Evolutionary conservation across 2,888 invertebrate species (phyloP).

Genomic region (Amphipoea lucens): DNA sequence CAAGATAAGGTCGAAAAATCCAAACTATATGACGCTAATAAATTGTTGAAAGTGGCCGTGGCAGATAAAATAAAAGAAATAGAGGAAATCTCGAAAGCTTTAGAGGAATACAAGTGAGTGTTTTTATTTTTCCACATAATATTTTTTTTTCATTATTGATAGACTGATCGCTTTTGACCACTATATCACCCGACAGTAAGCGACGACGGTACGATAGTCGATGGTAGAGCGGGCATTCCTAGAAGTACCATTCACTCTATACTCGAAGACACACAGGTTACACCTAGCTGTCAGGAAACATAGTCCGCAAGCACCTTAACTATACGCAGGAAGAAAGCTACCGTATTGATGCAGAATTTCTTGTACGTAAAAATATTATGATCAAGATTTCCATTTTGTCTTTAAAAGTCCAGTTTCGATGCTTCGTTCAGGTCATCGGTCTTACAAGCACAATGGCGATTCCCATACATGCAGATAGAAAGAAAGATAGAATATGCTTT

Average conservation of each 20-base stretch:
- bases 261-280: background rate
- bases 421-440: background rate
- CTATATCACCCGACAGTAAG: no score
- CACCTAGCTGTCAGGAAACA: background rate
- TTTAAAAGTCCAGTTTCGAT: background rate
- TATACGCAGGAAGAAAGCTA: background rate
- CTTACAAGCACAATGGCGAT: background rate
- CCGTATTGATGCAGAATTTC: background rate
- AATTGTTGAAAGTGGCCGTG: slow-evolving; percentile 65
- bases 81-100: slow-evolving; percentile 68
- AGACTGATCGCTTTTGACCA: background rate
- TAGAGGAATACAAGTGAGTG: slow-evolving; percentile 80
- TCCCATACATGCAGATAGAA: background rate
- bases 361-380: background rate
- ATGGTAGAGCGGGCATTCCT: background rate
- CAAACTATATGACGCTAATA: slow-evolving; percentile 76
- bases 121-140: background rate
- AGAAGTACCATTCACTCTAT: background rate
- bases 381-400: background rate
- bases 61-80: slow-evolving; percentile 76
- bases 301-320: background rate
- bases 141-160: background rate
- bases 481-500: background rate
- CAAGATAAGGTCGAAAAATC: slow-evolving; percentile 78
- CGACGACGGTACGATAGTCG: background rate